Base-by-base conservation (phyloP, 2,797 vertebrate species). In the Otus scops region DNA sequence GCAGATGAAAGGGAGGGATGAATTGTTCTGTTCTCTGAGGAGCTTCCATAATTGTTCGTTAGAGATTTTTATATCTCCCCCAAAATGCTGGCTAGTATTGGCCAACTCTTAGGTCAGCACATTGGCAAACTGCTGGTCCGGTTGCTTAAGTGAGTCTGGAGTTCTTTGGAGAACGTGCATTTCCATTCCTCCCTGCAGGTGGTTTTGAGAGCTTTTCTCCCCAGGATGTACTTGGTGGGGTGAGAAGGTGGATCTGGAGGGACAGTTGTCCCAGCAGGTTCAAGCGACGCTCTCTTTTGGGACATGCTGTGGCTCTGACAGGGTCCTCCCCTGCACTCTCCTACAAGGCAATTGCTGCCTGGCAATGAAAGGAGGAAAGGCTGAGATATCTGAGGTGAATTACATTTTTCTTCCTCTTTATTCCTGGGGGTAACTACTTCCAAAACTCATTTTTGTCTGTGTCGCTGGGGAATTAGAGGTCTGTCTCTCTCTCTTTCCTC, bases 361-460 rank as follows among this genome's bases (percentile, higher is more conserved):
- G n/a, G 38, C 36, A 11, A 2, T 7, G 56, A 50, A 68, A 77
- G 57, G 51, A 63, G 22, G 71, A 47, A 38, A 47, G 51, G 43
- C 69, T 84, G 88, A 80, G 73, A 17, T 43, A n/a, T 9, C 48
- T 17, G 24, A 38, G 54, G 38, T 61, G 56, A 39, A 57, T 85
- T 71, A 5, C 38, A 9, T 43, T 88, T 87, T 71, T 45, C 24
- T 82, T 73, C 60, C 60, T 74, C 77, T 77, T 74, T 71, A 48
- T 89, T 94, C 93, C 84, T 89, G 48, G 38, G 51, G 51, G 48
- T 85, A 75, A 60, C 75, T 16, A 43, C 75, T 68, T 87, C 69
- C 57, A 61, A 79, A 73, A 65, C 56, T 92, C 77, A 86, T 83
- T 95, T 96, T 69, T 85, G n/a, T 65, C 63, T 45, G 84, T 89